Conservation (phyloP, 1,140 invertebrate genomes). For the Camponotus vicinus region DNA sequence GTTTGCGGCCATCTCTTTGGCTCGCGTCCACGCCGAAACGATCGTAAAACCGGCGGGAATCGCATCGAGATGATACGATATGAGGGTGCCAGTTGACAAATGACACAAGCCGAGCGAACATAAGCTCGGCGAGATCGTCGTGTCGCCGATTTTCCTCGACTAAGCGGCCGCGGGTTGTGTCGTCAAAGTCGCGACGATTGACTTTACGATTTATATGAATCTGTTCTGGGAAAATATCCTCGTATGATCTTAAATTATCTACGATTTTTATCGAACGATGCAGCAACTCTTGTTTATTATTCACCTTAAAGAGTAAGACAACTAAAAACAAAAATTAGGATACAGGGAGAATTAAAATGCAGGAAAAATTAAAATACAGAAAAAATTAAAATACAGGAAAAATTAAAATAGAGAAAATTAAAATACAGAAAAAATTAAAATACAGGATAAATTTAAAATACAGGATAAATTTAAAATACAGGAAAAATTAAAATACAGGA, state of each 20-base stretch:
- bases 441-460: no score
- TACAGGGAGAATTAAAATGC: background rate
- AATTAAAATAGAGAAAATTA: no score
- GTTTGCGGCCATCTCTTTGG: conserved; percentile 12
- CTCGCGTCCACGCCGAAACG: conserved; percentile 12
- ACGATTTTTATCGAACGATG: conserved; percentile 4
- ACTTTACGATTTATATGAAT: background rate
- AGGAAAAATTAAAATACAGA: no score
- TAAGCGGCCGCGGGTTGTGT: background rate
- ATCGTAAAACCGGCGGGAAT: conserved; percentile 43
- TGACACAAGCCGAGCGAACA: background rate
- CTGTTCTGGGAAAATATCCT: background rate
- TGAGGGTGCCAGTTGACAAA: conserved; percentile 13
- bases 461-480: background rate
- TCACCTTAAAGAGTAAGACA: background rate
- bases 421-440: no score
- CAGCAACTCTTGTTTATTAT: background rate
- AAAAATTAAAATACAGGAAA: no score
- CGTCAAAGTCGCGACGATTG: conserved; percentile 8
- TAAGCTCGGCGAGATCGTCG: background rate
- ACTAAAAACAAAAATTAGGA: background rate
- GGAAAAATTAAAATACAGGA: background rate
- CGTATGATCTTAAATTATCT: background rate
- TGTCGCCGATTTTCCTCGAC: background rate
- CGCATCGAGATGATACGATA: conserved; percentile 11